phyloP scores from a whole-genome alignment of 2,113 vertebrate species.

The Geococcyx californianus region DNA sequence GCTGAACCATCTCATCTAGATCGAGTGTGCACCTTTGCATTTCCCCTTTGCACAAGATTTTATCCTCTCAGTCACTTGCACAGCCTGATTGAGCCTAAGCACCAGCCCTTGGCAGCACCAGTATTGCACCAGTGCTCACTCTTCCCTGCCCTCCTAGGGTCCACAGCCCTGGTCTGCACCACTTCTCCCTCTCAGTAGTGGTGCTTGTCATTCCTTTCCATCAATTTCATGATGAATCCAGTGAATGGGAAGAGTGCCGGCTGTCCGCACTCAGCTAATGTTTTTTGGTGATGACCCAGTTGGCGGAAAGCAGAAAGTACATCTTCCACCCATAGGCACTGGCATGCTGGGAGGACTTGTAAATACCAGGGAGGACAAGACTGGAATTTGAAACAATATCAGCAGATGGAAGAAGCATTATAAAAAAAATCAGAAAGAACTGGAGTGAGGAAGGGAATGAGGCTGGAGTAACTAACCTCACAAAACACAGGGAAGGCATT shows the following conservation, averaged over 20 bases:
- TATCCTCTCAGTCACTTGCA: background rate
- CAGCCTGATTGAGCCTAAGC: background rate
- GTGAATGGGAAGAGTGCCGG: rapidly evolving
- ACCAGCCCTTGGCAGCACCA: background rate
- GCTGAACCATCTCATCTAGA: background rate
- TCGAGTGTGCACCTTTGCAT: background rate
- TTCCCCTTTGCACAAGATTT: rapidly evolving
- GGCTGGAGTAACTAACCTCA: background rate
- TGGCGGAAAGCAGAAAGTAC: background rate
- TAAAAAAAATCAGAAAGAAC: background rate
- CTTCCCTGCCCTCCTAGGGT: background rate
- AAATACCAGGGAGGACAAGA: background rate
- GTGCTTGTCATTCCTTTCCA: background rate
- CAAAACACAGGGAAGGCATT: background rate
- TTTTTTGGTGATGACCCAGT: background rate
- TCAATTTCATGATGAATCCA: background rate
- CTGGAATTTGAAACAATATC: background rate
- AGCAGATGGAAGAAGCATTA: background rate
- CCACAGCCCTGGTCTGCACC: background rate
- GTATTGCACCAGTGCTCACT: background rate
- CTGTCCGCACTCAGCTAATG: rapidly evolving
- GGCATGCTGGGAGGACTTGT: background rate
- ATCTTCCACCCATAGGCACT: background rate
- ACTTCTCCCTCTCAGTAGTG: background rate
- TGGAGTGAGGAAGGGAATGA: background rate